phyloP scores from a whole-genome alignment of 2,888 invertebrate genomes.

The Adelognathus sp. region DNA sequence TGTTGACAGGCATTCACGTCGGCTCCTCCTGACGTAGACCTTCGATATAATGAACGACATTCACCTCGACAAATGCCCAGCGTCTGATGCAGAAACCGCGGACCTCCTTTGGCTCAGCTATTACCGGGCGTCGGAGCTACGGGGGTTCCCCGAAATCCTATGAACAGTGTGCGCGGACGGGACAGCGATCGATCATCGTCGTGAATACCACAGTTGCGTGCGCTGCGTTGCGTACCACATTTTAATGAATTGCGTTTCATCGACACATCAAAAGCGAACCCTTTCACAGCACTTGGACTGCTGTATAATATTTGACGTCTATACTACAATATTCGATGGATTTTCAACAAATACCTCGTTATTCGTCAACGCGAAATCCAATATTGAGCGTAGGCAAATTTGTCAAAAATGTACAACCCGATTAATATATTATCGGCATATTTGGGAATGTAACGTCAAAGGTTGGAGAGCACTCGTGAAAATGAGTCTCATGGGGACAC shows the following conservation, averaged over 20 bases:
- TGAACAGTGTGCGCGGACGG: not conserved
- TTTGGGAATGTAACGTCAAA: not conserved
- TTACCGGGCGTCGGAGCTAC: conserved; percentile 41
- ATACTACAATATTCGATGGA: not conserved
- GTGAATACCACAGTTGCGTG: conserved; percentile 33
- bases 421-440: not conserved
- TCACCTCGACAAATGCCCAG: conserved; percentile 68
- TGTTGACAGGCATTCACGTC: conserved; percentile 76
- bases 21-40: conserved; percentile 66
- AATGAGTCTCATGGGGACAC: conserved; percentile 10
- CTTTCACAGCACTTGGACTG: not conserved
- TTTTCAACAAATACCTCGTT: not conserved
- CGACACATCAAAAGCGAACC: not conserved
- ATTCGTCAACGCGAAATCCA: not conserved
- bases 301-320: not conserved
- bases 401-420: not conserved
- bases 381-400: not conserved
- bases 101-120: conserved; percentile 45
- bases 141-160: conserved; percentile 23
- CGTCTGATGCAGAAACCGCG: conserved; percentile 44
- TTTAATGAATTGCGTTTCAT: not conserved
- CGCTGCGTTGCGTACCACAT: not conserved
- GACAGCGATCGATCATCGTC: conserved; percentile 9
- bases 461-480: not conserved
- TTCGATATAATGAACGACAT: conserved; percentile 73